A percentile compares a stretch with the other conserved stretches of the same genome.
Conservation (phyloP, 2,797 vertebrate species). For the Staurois parvus region DNA sequence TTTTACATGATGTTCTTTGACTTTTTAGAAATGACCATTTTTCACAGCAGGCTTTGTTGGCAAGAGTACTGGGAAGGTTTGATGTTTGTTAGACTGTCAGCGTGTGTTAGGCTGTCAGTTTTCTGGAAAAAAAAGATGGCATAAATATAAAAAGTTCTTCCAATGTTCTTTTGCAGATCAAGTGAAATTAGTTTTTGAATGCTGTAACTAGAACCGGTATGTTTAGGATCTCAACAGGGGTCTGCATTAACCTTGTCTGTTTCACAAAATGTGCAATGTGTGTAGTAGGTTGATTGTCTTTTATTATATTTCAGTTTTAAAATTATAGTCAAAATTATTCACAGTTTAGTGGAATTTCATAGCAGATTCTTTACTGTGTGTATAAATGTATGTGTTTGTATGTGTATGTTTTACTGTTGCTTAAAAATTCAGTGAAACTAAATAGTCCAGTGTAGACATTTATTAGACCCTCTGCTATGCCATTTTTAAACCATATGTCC, state of each 20-base stretch:
- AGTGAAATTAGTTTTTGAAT: slow-evolving; percentile 35
- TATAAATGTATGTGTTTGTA: no score
- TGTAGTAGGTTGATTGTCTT: not conserved
- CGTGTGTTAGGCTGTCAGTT: slow-evolving; percentile 33
- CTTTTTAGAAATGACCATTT: slow-evolving; percentile 34
- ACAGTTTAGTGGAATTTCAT: no score
- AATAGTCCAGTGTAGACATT: no score
- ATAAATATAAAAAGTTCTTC: slow-evolving; percentile 2
- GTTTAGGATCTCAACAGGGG: slow-evolving; percentile 28
- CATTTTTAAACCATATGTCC: no score
- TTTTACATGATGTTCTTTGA: slow-evolving; percentile 34
- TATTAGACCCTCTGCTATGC: no score
- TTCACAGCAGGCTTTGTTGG: slow-evolving; percentile 32
- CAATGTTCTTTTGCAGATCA: not conserved
- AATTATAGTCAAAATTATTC: no score
- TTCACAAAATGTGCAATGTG: not conserved
- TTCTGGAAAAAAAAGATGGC: slow-evolving; percentile 6
- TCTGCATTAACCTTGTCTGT: slow-evolving; percentile 13
- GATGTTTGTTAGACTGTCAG: slow-evolving; percentile 7
- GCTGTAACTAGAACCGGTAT: not conserved
- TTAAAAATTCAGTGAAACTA: no score
- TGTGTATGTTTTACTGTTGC: no score
- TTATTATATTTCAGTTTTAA: no score
- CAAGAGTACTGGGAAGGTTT: slow-evolving; percentile 18
- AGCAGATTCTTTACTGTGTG: no score